phyloP scores from a whole-genome alignment of 2,113 vertebrate species.

The Megaleporinus macrocephalus region DNA sequence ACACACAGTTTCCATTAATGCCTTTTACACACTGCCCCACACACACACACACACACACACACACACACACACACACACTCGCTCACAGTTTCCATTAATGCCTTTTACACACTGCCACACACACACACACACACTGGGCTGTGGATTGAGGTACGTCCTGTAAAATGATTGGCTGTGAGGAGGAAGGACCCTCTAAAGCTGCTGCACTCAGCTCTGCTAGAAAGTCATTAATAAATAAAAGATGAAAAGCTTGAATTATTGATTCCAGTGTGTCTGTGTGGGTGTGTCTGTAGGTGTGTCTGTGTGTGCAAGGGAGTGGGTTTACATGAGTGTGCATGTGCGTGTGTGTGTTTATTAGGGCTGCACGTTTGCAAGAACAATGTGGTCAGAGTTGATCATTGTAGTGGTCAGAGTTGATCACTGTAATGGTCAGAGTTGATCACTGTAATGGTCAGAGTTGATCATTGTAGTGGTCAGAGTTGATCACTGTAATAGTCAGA shows the following conservation, averaged over 20 bases:
- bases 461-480: too few relatives aligned
- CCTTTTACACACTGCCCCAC: not conserved
- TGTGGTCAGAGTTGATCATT: too few relatives aligned
- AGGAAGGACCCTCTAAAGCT: not conserved
- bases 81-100: not conserved
- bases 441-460: too few relatives aligned
- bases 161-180: not conserved
- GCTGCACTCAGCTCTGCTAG: not conserved
- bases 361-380: too few relatives aligned
- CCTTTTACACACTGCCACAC: not conserved
- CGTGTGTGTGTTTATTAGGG: too few relatives aligned
- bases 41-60: constrained; percentile 3
- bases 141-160: not conserved
- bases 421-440: too few relatives aligned
- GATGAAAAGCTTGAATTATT: constrained; percentile 68
- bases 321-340: not conserved
- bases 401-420: too few relatives aligned
- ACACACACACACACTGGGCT: not conserved
- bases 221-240: constrained; percentile 80
- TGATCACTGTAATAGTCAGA: too few relatives aligned
- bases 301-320: constrained; percentile 42
- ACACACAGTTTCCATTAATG: not conserved
- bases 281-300: constrained; percentile 24
- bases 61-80: constrained; percentile 5
- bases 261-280: constrained; percentile 48